These are phyloP conservation scores for Brachionus paranguensis DNA, from an alignment of 1,140 invertebrate genomes.

Conservation along the genomic window DNA sequence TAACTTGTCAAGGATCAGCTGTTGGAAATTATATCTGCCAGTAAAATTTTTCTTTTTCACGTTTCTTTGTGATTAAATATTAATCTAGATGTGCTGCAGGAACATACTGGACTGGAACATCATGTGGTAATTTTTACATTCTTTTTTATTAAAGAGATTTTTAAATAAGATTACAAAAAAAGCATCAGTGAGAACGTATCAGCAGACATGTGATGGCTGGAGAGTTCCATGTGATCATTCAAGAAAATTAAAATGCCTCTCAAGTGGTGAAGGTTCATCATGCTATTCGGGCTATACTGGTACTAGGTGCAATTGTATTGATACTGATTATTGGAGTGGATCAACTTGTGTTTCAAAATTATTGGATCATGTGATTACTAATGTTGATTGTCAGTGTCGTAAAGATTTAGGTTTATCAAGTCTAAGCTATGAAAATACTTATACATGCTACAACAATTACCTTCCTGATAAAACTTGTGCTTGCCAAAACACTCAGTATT, in stretches of 20 bases:
- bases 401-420: background rate
- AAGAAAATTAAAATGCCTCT: background rate
- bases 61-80: background rate
- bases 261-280: background rate
- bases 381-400: background rate
- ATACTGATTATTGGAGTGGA: slow-evolving; percentile 17
- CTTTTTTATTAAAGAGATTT: background rate
- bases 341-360: background rate
- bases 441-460: background rate
- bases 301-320: background rate
- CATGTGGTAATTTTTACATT: background rate
- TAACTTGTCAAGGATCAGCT: background rate
- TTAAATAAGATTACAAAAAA: background rate
- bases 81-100: background rate
- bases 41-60: background rate
- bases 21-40: background rate
- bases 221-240: slow-evolving; percentile 15
- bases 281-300: background rate
- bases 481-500: background rate
- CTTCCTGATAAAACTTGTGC: background rate
- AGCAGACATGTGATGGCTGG: background rate
- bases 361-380: background rate
- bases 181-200: background rate
- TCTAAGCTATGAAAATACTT: background rate
- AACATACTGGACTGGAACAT: background rate